Base-by-base conservation (phyloP, 2,797 vertebrate species). In the Chelmon rostratus region DNA sequence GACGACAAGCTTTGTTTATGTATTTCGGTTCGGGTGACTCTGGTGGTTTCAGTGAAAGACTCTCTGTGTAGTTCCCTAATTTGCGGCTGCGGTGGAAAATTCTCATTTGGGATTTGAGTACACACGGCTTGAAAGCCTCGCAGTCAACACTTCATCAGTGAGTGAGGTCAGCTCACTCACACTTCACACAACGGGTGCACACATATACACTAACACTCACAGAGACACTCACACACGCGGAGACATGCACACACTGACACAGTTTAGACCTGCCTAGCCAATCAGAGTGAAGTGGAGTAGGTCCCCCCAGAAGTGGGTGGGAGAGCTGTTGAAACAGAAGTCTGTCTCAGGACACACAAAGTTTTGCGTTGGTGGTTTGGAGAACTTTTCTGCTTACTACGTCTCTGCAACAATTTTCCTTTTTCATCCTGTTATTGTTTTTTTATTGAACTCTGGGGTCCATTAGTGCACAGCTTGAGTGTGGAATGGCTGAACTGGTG, bases 401-500 rank as follows among this genome's bases (percentile, higher is more conserved):
- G 73, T 64, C 59, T 82, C 68, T 78, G 54, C 76, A 70, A 54
- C 47, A 19, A 28, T 42, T 61, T 66, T 66, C 5, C 4, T 56
- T 79, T 83, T 85, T 76, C n/a, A 73, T 70, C 52, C 56, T 58
- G 28, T 62, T 69, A 25, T 54, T 67, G 3, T 73, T 74, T 78
- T 52, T 58, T 71, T 54, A 25, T 78, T 89, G 62, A 91, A 88
- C 79, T 84, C 80, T 86, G 89, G 86, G 88, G 75, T 89, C 80
- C 76, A 80, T 66, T 40, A 76, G 90, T 77, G 71, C 68, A 64
- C 66, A 83, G 69, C 42, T 85, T 85, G 40, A 84, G 46, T 69
- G 76, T 84, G 88, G 89, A 95, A 97, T 97, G 96, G 95, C 96
- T 88, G 95, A 93, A 78, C 87, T 94, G 84, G 91, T 96, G 86